Conservation (phyloP, 2,888 invertebrate species). For the Cepaea hortensis region DNA sequence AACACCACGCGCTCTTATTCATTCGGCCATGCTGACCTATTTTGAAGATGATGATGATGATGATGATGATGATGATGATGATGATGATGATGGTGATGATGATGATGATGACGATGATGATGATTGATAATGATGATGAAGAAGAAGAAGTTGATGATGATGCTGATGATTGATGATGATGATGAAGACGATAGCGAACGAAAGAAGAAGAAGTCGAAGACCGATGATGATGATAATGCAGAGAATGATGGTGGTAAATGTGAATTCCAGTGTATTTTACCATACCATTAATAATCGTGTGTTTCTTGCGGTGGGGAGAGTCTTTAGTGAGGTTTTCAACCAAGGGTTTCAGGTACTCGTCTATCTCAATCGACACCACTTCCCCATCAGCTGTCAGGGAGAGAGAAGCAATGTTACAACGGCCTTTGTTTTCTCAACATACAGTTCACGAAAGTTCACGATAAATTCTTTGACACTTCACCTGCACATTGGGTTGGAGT, state of each 20-base stretch:
- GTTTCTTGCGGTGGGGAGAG: slow-evolving; percentile 13
- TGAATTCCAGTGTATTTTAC: too few relatives aligned
- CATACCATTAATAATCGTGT: slow-evolving; percentile 2
- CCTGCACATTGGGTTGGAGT: too few relatives aligned
- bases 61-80: background rate
- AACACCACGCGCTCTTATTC: too few relatives aligned
- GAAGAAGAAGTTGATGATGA: too few relatives aligned
- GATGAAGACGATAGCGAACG: too few relatives aligned
- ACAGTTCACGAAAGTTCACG: too few relatives aligned
- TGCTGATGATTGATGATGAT: too few relatives aligned
- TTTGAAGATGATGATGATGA: background rate
- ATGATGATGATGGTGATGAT: background rate
- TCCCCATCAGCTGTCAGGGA: slow-evolving; percentile 54
- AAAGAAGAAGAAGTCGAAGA: too few relatives aligned
- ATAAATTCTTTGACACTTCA: too few relatives aligned
- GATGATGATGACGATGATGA: background rate
- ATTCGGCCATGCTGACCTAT: background rate
- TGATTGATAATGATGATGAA: background rate
- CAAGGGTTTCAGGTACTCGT: slow-evolving; percentile 54
- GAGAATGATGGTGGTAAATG: too few relatives aligned
- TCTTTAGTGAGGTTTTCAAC: background rate
- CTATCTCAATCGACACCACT: slow-evolving; percentile 60
- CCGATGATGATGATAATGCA: too few relatives aligned
- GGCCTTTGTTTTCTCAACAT: background rate
- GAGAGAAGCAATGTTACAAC: background rate